Evolutionary conservation across 2,888 invertebrate genomes (phyloP), one percentile per base, ranked within the genome.

Genomic region (Brenthis ino): DNA sequence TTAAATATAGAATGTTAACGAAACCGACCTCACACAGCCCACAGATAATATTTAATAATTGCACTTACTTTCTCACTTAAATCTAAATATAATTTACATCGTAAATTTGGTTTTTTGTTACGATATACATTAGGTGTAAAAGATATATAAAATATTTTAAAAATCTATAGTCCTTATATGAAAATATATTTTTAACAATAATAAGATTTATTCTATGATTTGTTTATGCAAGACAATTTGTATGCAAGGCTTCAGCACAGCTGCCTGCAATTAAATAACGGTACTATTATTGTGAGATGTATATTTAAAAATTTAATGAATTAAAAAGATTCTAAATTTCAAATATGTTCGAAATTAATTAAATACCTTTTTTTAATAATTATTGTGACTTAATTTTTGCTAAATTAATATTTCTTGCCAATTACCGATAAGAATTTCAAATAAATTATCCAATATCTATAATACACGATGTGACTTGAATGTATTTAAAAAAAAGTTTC

Each of bases 1-100:
- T 28, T 11, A 61, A 61, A 51, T 13, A 51, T n/a, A 61, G 33
- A 61, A 53, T 61, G 61, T 51, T 61, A 33, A 37, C n/a, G 33
- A 61, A 51, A 51, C 33, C 16, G 51, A 53, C 50, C 57, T 54
- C 57, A 71, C 64, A 67, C 67, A 69, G 63, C 65, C 67, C 51
- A 67, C 57, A 50, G 57, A 57, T 28, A 69, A 12, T 53, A 28
- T 48, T 60, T 50, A 28, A 28, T 57, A 57, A 65, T 65, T 60
- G 53, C 68, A 65, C 65, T 61, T 50, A 65, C 28, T 57, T 57
- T 55, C 56, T 54, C 16, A 12, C 47, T 57, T 70, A 67, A 24
- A 43, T 48, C 51, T 64, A 64, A 60, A 66, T 53, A 56, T 64
- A 70, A 58, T 20, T 55, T 55, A 68, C 47, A 47, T 64, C 43